Percentiles rank a stretch among this genome's conserved stretches.
These are phyloP conservation scores for Toxotes lorentzi DNA, from an alignment of 2,797 vertebrate species.

Conservation along the genomic window DNA sequence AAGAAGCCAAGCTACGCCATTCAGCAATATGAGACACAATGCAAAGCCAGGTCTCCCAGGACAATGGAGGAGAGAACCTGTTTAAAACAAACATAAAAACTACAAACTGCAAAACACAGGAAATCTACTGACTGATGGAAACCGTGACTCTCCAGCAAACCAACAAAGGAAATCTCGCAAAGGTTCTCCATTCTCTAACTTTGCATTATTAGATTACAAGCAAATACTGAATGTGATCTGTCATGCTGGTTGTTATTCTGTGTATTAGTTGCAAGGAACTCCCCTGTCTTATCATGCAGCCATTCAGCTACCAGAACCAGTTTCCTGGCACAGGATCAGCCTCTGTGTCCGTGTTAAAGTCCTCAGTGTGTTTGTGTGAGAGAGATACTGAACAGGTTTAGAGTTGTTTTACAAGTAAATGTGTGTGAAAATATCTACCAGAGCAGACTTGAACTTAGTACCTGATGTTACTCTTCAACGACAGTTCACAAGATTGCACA, in stretches of 20 bases:
- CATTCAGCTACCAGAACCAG: background rate
- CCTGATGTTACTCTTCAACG: too few relatives aligned
- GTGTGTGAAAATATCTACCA: background rate
- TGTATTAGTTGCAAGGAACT: background rate
- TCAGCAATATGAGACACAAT: background rate
- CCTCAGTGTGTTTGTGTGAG: background rate
- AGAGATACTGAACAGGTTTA: background rate
- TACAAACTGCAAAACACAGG: background rate
- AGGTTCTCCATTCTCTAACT: background rate
- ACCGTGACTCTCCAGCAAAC: background rate
- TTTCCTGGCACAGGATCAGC: background rate
- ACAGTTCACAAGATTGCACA: background rate
- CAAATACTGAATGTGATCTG: background rate
- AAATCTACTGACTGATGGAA: background rate
- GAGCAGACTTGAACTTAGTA: background rate
- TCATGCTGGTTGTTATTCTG: background rate
- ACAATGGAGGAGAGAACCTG: background rate
- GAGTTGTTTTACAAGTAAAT: background rate
- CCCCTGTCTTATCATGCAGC: background rate
- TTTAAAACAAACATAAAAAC: background rate
- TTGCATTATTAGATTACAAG: background rate
- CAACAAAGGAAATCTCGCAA: background rate
- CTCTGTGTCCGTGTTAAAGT: background rate
- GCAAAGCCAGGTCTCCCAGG: background rate
- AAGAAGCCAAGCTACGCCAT: background rate